Conservation (phyloP, 2,888 invertebrate species). For the Tubulanus polymorphus region DNA sequence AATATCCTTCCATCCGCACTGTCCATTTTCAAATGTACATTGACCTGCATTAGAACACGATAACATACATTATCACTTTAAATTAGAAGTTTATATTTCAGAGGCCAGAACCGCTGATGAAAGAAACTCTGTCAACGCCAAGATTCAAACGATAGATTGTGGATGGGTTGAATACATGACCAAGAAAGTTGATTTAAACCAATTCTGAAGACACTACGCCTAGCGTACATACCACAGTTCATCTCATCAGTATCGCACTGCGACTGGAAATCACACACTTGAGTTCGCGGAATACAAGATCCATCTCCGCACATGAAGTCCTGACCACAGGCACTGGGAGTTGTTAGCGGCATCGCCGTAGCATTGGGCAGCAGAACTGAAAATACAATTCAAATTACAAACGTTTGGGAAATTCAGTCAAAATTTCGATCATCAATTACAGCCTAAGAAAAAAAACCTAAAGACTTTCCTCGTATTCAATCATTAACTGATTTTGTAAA, state of each 20-base stretch:
- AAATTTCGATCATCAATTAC: too few relatives aligned
- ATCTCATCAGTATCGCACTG: constrained; percentile 39
- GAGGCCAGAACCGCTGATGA: background rate
- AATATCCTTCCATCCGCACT: constrained; percentile 41
- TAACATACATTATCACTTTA: background rate
- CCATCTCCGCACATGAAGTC: constrained; percentile 26
- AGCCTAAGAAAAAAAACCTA: too few relatives aligned
- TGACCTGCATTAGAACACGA: constrained; percentile 21
- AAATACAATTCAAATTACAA: constrained; percentile 2
- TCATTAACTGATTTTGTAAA: too few relatives aligned
- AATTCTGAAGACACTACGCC: background rate
- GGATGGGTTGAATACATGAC: too few relatives aligned
- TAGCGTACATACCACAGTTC: constrained; percentile 31
- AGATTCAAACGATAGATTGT: background rate
- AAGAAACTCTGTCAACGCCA: background rate
- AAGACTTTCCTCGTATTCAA: too few relatives aligned
- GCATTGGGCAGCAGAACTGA: constrained; percentile 24
- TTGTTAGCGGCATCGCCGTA: constrained; percentile 24
- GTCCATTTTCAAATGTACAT: constrained; percentile 40
- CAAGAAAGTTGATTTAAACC: too few relatives aligned
- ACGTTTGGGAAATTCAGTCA: too few relatives aligned
- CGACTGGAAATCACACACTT: constrained; percentile 37
- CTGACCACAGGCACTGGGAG: constrained; percentile 29
- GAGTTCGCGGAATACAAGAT: constrained; percentile 27
- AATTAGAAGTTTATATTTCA: background rate